phyloP scores from a whole-genome alignment of 2,113 vertebrate species.

The Tonatia bakeri region DNA sequence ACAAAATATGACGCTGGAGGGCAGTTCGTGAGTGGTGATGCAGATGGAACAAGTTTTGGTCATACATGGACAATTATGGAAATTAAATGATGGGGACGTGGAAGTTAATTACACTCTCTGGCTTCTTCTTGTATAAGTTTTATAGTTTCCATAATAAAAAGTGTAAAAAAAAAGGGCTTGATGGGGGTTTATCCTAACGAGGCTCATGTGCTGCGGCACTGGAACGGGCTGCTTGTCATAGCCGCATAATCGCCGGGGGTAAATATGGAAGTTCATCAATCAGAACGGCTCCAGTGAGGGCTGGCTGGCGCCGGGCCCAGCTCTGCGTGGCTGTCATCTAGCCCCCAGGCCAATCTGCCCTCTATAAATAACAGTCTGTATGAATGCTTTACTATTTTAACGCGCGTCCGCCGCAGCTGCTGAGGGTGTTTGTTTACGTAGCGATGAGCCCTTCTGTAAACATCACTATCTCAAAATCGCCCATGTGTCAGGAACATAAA shows the following conservation, averaged over 20 bases:
- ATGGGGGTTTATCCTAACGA: not conserved
- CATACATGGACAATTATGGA: not conserved
- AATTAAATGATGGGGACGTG: not conserved
- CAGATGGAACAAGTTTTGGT: not conserved
- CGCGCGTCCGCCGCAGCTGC: constrained; percentile 71
- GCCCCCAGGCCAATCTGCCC: constrained; percentile 52
- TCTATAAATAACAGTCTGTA: constrained; percentile 70
- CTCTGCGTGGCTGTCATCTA: constrained; percentile 56
- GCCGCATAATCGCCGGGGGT: constrained; percentile 36
- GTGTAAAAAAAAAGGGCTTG: not conserved
- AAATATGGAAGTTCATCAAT: constrained; percentile 66
- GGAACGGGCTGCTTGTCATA: not conserved
- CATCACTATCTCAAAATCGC: constrained; percentile 65
- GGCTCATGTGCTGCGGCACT: not conserved
- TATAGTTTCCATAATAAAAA: not conserved
- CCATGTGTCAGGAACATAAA: constrained; percentile 68
- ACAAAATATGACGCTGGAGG: accelerated
- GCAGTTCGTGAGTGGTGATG: not conserved
- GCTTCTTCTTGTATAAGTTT: not conserved
- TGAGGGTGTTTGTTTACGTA: constrained; percentile 65
- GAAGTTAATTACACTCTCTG: not conserved
- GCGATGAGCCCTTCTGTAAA: constrained; percentile 68
- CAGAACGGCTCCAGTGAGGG: constrained; percentile 35
- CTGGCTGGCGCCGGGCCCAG: constrained; percentile 51
- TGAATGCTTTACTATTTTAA: constrained; percentile 74